Base-by-base conservation (phyloP, 2,888 invertebrate genomes). In the Coenonympha arcania region DNA sequence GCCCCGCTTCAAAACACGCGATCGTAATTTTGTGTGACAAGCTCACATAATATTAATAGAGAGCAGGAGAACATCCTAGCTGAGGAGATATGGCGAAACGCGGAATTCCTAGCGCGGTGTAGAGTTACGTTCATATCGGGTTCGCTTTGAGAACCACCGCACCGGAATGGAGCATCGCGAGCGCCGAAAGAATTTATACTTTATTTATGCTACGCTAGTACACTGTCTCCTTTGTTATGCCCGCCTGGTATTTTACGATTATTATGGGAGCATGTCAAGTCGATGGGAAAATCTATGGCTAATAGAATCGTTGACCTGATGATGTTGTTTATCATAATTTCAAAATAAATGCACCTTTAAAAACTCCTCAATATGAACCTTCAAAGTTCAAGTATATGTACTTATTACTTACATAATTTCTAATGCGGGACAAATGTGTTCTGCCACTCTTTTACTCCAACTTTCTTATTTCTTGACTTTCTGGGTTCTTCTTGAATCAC, bases 91-190 rank as follows among this genome's bases (percentile, higher is more conserved):
- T 69, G 64, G 67, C 66, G 67, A 72, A 71, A 73, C 62, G 64
- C 70, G 66, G 69, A 68, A 76, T 76, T 71, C 72, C 74, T 74
- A 68, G 66, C 65, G 64, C 73, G 63, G 76, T 76, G 68, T 78
- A 70, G 69, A 69, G 71, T 78, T 78, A 74, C 78, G 65, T 62
- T 54, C 54, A 68, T 71, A 69, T 76, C 72, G 64, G 58, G 71
- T 76, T 74, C 62, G 64, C 77, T 79, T 79, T 79, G 79, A 73
- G 62, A 64, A 52, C 61, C 67, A 65, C 73, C 73, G 73, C 73
- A 54, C 65, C 64, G 69, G 70, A 69, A 70, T 70, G 61, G 66
- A 68, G 71, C 68, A 68, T 64, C 66, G 59, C 53, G 49, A 54
- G 61, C 61, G 54, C 61, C 58, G 60, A 60, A 64, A 63, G 63